A percentile compares a stretch with the other conserved stretches of the same genome.
Evolutionary conservation across 2,888 invertebrate genomes (phyloP).

Genomic region (Germaria angustata): DNA sequence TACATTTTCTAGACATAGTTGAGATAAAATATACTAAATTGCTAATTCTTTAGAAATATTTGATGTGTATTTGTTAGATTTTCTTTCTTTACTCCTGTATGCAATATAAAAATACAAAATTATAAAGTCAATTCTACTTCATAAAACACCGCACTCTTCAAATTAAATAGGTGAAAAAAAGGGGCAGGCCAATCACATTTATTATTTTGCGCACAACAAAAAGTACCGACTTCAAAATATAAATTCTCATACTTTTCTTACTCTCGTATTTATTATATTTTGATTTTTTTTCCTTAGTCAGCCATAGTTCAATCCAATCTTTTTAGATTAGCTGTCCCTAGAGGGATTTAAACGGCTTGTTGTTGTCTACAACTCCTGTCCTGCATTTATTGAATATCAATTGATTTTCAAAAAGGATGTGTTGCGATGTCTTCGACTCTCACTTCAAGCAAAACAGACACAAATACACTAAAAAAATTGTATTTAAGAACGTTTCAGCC

Average conservation of each 20-base stretch:
- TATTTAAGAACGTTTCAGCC: background rate
- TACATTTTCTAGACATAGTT: too few relatives aligned
- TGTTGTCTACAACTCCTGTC: conserved; percentile 37
- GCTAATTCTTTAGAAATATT: too few relatives aligned
- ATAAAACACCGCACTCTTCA: conserved; percentile 35
- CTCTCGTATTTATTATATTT: background rate
- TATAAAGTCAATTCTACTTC: conserved; percentile 18
- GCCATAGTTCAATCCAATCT: conserved; percentile 44
- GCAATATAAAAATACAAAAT: conserved; percentile 36
- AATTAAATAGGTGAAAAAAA: conserved; percentile 15
- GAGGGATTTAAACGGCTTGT: conserved; percentile 60
- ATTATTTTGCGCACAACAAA: conserved; percentile 21
- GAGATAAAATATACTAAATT: too few relatives aligned
- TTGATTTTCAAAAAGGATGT: conserved; percentile 36
- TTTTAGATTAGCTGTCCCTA: conserved; percentile 61
- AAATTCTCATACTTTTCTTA: background rate
- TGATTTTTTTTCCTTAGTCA: conserved; percentile 1
- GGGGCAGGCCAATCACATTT: conserved; percentile 46
- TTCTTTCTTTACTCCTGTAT: too few relatives aligned
- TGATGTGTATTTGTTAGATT: too few relatives aligned
- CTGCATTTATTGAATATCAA: conserved; percentile 58
- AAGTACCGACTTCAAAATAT: conserved; percentile 30
- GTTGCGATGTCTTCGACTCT: background rate
- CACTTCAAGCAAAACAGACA: background rate
- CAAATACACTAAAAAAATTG: background rate